Evolutionary conservation across 1,140 invertebrate species (phyloP).

Genomic region (Gonioctena quinquepunctata): DNA sequence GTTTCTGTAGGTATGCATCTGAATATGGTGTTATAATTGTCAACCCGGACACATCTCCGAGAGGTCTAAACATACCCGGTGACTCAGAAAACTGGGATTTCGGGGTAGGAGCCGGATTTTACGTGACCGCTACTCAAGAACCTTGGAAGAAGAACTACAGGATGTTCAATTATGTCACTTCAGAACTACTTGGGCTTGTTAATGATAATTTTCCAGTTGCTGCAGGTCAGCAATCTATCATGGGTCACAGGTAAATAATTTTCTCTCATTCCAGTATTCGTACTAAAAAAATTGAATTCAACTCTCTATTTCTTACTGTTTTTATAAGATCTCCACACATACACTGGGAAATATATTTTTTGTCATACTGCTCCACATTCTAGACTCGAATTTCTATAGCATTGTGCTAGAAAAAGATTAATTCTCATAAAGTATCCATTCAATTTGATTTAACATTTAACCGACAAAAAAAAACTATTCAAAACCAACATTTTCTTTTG

Average conservation of each 20-base stretch:
- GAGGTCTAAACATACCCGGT: conserved; percentile 85
- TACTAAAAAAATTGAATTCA: too few relatives aligned
- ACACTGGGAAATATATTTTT: too few relatives aligned
- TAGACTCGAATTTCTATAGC: too few relatives aligned
- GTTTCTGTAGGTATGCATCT: conserved; percentile 76
- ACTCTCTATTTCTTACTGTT: too few relatives aligned
- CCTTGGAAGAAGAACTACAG: conserved; percentile 94
- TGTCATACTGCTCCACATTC: too few relatives aligned
- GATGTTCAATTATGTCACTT: conserved; percentile 96
- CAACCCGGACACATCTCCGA: conserved; percentile 94
- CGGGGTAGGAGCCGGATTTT: conserved; percentile 94
- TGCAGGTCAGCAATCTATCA: conserved; percentile 72
- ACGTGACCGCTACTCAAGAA: conserved; percentile 87
- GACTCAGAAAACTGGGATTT: conserved; percentile 93
- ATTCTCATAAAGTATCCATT: too few relatives aligned
- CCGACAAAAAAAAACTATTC: too few relatives aligned
- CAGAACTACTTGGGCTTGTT: conserved; percentile 83
- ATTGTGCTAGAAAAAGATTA: too few relatives aligned
- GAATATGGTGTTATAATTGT: conserved; percentile 84
- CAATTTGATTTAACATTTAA: too few relatives aligned
- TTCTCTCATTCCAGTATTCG: too few relatives aligned
- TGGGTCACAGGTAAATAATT: conserved; percentile 84
- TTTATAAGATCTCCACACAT: too few relatives aligned
- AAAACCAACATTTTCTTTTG: too few relatives aligned
- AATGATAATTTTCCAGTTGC: conserved; percentile 72